Base-by-base conservation (phyloP, 2,113 vertebrate genomes). In the Thamnophis sirtalis region DNA sequence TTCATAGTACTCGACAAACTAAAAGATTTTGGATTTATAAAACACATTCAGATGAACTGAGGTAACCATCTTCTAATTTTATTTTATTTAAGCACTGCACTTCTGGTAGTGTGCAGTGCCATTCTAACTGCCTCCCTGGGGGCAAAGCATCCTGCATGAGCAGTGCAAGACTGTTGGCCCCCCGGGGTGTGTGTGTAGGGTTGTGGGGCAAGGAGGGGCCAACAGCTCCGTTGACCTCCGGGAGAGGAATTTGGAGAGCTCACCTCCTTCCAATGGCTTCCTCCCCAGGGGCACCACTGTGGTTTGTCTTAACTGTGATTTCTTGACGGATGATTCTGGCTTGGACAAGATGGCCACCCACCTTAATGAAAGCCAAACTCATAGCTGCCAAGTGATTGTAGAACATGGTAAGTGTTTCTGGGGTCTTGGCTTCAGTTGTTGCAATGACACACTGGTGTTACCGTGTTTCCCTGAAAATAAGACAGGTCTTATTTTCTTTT, bases 271-370 rank as follows among this genome's bases (percentile, higher is more conserved):
- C 28, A 33, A 68, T 90, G 89, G 43, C 11, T 9, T 7, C 87
- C 0, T 86, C 92, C 90, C 9, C 93, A 99, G 98, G 97, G 98
- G 98, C 96, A 95, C 98, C 91, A 98, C 98, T 51, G 96, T 99
- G 53, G 98, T 99, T 93, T 99, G 99, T 97, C 98, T 99, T 93
- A 98, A 98, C 97, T 99, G 99, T 96, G 98, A 99, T 95, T 98
- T 99, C 95, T 96, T 98, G 84, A 95, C 97, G 88, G 98, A 98
- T 68, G 98, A 97, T 92, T 98, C 97, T 94, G 97, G 97, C 24
- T 97, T 98, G 87, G 98, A 99, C 96, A 97, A 97, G 53, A 99
- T 99, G 99, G 98, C 98, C 92, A 97, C 97, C 86, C 99, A 99
- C 96, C 97, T 99, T 95, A 97, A 96, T 93, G 98, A 98, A 93